phyloP scores from a whole-genome alignment of 2,797 vertebrate species.

The Falco cherrug region DNA sequence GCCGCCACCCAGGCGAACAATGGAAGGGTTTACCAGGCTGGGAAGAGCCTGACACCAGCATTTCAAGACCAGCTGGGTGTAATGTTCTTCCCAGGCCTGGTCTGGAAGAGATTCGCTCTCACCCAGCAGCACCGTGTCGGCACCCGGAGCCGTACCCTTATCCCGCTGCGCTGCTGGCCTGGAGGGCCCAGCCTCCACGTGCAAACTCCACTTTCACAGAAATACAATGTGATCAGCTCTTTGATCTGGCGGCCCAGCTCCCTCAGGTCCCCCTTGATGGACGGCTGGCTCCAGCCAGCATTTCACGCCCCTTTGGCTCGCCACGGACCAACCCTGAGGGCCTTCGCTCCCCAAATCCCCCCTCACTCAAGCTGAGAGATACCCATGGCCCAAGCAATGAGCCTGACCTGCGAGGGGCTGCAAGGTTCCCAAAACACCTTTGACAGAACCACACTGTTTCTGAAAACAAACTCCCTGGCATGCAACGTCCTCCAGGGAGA shows the following conservation, averaged over 20 bases:
- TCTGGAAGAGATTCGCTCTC: background rate
- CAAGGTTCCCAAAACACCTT: background rate
- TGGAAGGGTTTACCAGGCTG: background rate
- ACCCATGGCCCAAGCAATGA: background rate
- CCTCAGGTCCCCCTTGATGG: background rate
- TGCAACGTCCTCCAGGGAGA: rapidly evolving
- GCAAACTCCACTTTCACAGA: background rate
- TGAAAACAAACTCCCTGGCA: background rate
- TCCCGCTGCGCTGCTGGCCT: background rate
- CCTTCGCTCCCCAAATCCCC: background rate
- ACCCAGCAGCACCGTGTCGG: rapidly evolving
- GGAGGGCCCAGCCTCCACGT: background rate
- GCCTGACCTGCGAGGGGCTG: background rate
- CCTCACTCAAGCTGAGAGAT: background rate
- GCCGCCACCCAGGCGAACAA: background rate
- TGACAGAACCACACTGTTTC: rapidly evolving
- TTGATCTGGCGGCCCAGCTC: background rate
- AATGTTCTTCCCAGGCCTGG: background rate
- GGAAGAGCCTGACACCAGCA: rapidly evolving
- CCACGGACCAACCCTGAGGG: background rate
- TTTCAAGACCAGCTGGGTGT: background rate
- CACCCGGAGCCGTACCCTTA: rapidly evolving
- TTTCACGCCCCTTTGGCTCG: rapidly evolving
- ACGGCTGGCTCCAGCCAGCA: background rate
- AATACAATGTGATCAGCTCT: background rate